Base-by-base conservation (phyloP, 2,797 vertebrate species). In the Bryconaethiops microstoma region DNA sequence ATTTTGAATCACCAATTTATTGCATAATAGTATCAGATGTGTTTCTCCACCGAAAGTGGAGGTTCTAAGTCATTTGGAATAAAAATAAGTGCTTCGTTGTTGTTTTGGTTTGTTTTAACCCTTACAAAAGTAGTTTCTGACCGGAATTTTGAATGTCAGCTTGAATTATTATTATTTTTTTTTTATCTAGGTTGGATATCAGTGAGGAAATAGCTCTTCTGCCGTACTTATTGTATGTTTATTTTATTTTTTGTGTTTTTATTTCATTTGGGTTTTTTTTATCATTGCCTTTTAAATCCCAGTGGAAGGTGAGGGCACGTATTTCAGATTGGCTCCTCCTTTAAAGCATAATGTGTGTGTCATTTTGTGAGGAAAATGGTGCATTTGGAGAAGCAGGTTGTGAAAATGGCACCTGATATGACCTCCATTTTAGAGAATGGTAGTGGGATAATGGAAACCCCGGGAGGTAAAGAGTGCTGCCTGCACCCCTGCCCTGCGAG, bases 371-470 rank as follows among this genome's bases (percentile, higher is more conserved):
- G 83, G 83, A 88, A 92, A 92, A 92, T 88, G 76, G 90, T 90
- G 89, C 91, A 90, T 91, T 90, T 90, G 86, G 88, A 92, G 91
- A 92, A 86, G 87, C 81, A 85, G 87, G 89, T 90, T 89, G 87
- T 78, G 85, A 85, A 92, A 92, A 92, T 90, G 84, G 85, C 88
- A 89, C 85, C 91, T 81, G 71, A 87, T 90, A 89, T 93, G 91
- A 93, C 92, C 90, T 92, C 92, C 88, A 92, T 93, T 94, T 92
- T 90, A 88, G 81, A 90, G 89, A 91, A 93, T 89, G 88, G 88
- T 92, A 89, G 83, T 84, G 83, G 77, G 87, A 91, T 92, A 93
- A 94, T 94, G 91, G 86, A 92, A 93, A 92, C 93, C 89, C 85
- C 91, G 67, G 93, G 92, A 91, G 92, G 91, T 91, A 89, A 84